Evolutionary conservation across 2,113 vertebrate genomes (phyloP).

Genomic region (Aix galericulata): DNA sequence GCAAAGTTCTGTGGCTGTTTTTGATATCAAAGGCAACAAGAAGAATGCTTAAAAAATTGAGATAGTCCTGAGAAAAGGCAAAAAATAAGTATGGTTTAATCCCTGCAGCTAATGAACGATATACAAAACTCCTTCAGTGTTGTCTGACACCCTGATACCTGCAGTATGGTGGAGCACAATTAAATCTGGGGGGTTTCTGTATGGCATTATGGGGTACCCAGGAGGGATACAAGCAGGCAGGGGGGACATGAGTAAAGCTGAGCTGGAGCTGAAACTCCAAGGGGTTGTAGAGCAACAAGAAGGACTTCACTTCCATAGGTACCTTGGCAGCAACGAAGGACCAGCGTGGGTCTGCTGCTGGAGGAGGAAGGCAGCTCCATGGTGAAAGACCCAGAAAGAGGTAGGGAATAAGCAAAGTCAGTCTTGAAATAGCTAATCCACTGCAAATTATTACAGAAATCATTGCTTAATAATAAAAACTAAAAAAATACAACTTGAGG

Average conservation of each 20-base stretch:
- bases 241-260: background rate
- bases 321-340: background rate
- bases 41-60: background rate
- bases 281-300: background rate
- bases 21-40: background rate
- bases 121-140: background rate
- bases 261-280: background rate
- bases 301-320: background rate
- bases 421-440: background rate
- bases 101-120: background rate
- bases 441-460: background rate
- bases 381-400: background rate
- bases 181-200: background rate
- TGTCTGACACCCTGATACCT: background rate
- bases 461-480: background rate
- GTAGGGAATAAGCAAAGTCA: background rate
- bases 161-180: background rate
- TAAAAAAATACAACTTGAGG: background rate
- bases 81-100: too few relatives aligned
- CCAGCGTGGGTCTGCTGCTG: background rate
- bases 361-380: background rate
- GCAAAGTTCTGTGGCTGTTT: conserved; percentile 5
- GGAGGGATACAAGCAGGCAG: background rate
- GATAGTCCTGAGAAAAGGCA: background rate
- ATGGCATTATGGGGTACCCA: background rate